Conservation (phyloP, 2,113 vertebrate genomes). For the Oxyura jamaicensis region DNA sequence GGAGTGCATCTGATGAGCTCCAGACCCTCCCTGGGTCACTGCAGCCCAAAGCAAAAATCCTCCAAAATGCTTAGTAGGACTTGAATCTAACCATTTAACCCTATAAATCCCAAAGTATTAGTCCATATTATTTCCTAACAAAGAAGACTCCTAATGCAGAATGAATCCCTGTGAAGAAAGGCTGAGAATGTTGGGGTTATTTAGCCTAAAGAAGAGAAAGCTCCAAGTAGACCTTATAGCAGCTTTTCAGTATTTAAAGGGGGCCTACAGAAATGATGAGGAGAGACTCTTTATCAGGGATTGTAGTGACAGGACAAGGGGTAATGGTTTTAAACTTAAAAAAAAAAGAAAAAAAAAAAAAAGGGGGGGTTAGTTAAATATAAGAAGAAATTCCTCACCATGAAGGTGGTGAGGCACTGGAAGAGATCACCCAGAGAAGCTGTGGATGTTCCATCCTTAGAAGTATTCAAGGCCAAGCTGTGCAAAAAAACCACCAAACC, state of each 20-base stretch:
- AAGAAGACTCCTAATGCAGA: too few relatives aligned
- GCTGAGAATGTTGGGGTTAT: too few relatives aligned
- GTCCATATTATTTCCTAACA: not conserved
- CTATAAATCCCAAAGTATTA: not conserved
- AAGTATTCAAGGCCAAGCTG: not conserved
- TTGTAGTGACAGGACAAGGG: not conserved
- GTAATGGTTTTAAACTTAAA: too few relatives aligned
- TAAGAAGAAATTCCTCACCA: not conserved
- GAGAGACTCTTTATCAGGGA: not conserved
- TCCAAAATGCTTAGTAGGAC: not conserved
- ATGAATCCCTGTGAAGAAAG: too few relatives aligned
- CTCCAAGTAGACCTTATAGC: not conserved
- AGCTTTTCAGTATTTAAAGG: too few relatives aligned
- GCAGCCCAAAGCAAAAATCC: not conserved
- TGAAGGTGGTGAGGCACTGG: not conserved
- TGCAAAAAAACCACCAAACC: not conserved
- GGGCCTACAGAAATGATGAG: too few relatives aligned
- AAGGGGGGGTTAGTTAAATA: too few relatives aligned
- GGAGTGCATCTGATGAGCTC: not conserved
- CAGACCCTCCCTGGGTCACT: not conserved
- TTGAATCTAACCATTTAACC: not conserved
- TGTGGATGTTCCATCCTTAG: not conserved
- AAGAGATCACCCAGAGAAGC: not conserved
- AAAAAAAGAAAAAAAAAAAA: too few relatives aligned
- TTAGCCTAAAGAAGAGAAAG: too few relatives aligned